Base-by-base conservation (phyloP, 2,888 invertebrate species). In the Apamea anceps region DNA sequence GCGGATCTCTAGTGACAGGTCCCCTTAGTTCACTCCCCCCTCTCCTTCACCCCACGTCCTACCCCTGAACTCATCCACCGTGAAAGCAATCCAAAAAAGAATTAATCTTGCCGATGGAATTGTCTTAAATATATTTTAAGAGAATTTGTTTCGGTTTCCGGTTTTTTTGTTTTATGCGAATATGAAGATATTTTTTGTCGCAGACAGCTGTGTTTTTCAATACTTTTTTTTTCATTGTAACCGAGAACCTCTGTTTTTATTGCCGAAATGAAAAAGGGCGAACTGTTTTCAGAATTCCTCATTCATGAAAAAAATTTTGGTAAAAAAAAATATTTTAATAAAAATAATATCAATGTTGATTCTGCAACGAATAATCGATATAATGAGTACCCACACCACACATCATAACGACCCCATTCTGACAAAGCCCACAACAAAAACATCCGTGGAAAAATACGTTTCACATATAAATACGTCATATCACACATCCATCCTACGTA, bases 101-200 rank as follows among this genome's bases (percentile, higher is more conserved):
- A 89, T 91, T 89, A 90, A 89, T 86, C 79, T 82, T 79, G 72
- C 66, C 79, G 71, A 77, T 88, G 81, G 65, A 70, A 81, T 79
- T 76, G 65, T 71, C 66, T 82, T 74, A 70, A 81, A 81, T 70
- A 72, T 63, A 77, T 81, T 71, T 72, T 79, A 84, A 84, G 68
- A 60, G 18, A 60, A 67, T 75, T 75, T 67, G 60, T 81, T 80
- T 66, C n/a, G 48, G 48, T 60, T 75, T 60, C 28, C n/a, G 12
- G 25, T 51, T 73, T 79, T 57, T 73, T 42, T 51, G 28, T 66
- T 66, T 80, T 51, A 51, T 15, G 15, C 32, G 51, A 42, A 48
- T 60, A 60, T 45, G 8, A 4, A 25, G 45, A 18, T n/a, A 25
- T 21, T 28, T 79, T 57, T 48, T 60, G 2, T 28, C 13, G 12